Conservation (phyloP, 2,888 invertebrate genomes). For the Palloptera scutellata region DNA sequence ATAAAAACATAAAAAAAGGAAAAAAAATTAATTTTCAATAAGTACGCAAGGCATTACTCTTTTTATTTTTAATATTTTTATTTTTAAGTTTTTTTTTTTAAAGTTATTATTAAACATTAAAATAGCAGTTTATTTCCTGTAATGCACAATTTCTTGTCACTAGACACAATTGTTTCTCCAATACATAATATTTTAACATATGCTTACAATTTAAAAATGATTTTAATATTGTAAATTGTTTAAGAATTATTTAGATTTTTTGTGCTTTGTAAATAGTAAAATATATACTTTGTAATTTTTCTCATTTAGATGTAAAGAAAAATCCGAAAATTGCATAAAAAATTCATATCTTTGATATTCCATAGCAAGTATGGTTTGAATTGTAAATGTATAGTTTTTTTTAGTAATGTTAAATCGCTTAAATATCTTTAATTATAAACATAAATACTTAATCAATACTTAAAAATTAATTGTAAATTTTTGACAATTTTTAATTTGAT, state of each 20-base stretch:
- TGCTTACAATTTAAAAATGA: not conserved
- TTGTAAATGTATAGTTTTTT: not conserved
- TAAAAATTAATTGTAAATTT: too few relatives aligned
- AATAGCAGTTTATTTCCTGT: too few relatives aligned
- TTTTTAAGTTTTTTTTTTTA: slow-evolving; percentile 2
- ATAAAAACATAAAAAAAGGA: not conserved
- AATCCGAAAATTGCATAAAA: too few relatives aligned
- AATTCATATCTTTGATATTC: too few relatives aligned
- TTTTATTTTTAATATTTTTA: too few relatives aligned
- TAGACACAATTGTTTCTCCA: slow-evolving; percentile 38
- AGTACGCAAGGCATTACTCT: too few relatives aligned
- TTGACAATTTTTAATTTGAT: too few relatives aligned
- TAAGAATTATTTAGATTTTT: slow-evolving; percentile 23
- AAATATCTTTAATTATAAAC: not conserved
- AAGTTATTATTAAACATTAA: slow-evolving; percentile 18
- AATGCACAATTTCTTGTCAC: slow-evolving; percentile 42
- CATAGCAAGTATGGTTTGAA: not conserved
- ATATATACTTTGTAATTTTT: too few relatives aligned
- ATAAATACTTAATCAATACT: too few relatives aligned
- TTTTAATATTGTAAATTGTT: slow-evolving; percentile 35
- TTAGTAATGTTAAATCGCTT: not conserved
- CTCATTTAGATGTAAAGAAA: too few relatives aligned
- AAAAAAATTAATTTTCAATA: not conserved
- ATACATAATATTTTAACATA: slow-evolving; percentile 25
- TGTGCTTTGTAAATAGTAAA: slow-evolving; percentile 18